Conservation (phyloP, 2,888 invertebrate species). For the Caenorhabditis sinica region DNA sequence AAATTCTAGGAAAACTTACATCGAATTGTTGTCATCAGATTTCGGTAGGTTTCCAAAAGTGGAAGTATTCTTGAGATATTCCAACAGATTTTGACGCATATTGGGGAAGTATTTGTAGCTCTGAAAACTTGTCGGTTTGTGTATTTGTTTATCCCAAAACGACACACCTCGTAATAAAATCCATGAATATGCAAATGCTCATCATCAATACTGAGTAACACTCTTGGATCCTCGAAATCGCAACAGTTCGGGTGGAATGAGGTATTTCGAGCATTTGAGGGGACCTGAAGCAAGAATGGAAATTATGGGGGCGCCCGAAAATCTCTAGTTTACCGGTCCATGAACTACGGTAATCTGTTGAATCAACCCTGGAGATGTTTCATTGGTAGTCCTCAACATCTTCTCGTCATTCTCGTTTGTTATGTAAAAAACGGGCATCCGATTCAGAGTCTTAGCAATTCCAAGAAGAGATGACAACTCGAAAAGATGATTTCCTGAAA, state of each 20-base stretch:
- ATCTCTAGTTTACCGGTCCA: too few relatives aligned
- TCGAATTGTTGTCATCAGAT: background rate
- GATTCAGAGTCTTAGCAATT: background rate
- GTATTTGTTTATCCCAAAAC: background rate
- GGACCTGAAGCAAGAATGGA: too few relatives aligned
- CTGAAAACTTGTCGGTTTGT: background rate
- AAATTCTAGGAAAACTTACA: background rate
- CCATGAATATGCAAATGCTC: background rate
- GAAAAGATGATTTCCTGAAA: constrained; percentile 15
- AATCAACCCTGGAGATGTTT: background rate
- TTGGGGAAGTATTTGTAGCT: constrained; percentile 6
- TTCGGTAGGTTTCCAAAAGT: background rate
- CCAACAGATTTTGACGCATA: background rate
- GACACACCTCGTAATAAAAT: background rate
- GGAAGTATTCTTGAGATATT: background rate
- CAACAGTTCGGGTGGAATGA: background rate
- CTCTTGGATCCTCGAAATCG: background rate
- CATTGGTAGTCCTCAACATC: background rate
- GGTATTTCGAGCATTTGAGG: background rate
- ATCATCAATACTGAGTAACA: background rate
- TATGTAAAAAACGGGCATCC: background rate
- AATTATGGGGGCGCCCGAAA: background rate
- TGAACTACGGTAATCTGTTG: background rate
- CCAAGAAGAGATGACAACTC: constrained; percentile 6
- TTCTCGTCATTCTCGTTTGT: background rate